A percentile compares a stretch with the other conserved stretches of the same genome.
Conservation (phyloP, 2,113 vertebrate genomes). For the Aegypius monachus region DNA sequence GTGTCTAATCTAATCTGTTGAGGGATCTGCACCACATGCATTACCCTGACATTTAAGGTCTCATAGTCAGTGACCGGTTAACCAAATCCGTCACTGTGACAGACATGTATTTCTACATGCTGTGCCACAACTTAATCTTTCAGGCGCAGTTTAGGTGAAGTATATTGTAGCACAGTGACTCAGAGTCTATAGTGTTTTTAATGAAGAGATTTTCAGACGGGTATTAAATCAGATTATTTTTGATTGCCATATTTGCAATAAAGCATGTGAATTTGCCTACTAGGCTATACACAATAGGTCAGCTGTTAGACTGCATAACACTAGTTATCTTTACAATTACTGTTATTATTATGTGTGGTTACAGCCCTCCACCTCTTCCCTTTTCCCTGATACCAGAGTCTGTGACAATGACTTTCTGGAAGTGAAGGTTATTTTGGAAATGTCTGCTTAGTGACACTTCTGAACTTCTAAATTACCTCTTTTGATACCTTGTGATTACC, state of each 20-base stretch:
- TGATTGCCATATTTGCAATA: conserved; percentile 15
- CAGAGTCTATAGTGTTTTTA: not conserved
- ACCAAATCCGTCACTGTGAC: conserved; percentile 48
- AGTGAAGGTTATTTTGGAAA: conserved; percentile 59
- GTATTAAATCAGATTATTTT: not conserved
- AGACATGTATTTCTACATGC: conserved; percentile 24
- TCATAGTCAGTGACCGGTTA: conserved; percentile 35
- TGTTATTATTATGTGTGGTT: conserved; percentile 30
- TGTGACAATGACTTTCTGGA: conserved; percentile 35
- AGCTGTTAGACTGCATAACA: conserved; percentile 7
- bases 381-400: not conserved
- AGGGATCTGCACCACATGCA: conserved; percentile 33
- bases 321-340: conserved; percentile 21
- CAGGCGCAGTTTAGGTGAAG: not conserved
- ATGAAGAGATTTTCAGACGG: not conserved
- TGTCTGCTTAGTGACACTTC: conserved; percentile 27
- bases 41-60: conserved; percentile 47
- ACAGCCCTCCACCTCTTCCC: not conserved
- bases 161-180: not conserved
- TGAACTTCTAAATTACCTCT: conserved; percentile 37
- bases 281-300: not conserved
- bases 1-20: conserved; percentile 44
- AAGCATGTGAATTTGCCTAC: not conserved
- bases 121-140: conserved; percentile 33
- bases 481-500: conserved; percentile 55